Percentiles rank a stretch among this genome's conserved stretches.
Evolutionary conservation across 2,888 invertebrate genomes (phyloP).

Genomic region (Conops quadrifasciatus): DNA sequence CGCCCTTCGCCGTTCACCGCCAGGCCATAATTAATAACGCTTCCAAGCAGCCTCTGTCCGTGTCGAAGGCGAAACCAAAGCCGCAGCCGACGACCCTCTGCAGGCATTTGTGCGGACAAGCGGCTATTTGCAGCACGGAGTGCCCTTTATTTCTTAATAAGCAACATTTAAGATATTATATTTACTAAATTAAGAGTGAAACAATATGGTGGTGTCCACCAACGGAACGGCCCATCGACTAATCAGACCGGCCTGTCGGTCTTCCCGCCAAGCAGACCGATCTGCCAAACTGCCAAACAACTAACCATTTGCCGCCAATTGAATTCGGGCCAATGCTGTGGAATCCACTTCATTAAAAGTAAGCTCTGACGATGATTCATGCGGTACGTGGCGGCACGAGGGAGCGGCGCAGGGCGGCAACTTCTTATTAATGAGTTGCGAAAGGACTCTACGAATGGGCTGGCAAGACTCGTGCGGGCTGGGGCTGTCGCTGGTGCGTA

Average conservation of each 20-base stretch:
- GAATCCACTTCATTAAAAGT: slow-evolving; percentile 35
- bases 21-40: slow-evolving; percentile 32
- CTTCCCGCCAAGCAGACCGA: no score
- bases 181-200: slow-evolving; percentile 32
- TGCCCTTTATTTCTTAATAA: slow-evolving; percentile 25
- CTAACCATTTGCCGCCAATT: no score
- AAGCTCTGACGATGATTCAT: slow-evolving; percentile 27
- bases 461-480: neutral
- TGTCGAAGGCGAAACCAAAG: no score
- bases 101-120: neutral
- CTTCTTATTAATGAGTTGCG: slow-evolving; percentile 33
- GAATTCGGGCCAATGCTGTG: no score
- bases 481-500: slow-evolving; percentile 10
- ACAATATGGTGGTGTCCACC: slow-evolving; percentile 9
- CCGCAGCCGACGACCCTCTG: neutral
- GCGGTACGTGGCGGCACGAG: slow-evolving; percentile 14
- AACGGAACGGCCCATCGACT: neutral
- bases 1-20: neutral
- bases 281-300: no score
- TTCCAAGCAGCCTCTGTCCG: slow-evolving; percentile 2
- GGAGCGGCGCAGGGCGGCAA: neutral
- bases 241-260: no score
- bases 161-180: slow-evolving; percentile 20
- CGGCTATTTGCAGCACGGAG: neutral
- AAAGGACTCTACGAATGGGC: slow-evolving; percentile 19